phyloP scores from a whole-genome alignment of 2,113 vertebrate species.

The Antennarius striatus region DNA sequence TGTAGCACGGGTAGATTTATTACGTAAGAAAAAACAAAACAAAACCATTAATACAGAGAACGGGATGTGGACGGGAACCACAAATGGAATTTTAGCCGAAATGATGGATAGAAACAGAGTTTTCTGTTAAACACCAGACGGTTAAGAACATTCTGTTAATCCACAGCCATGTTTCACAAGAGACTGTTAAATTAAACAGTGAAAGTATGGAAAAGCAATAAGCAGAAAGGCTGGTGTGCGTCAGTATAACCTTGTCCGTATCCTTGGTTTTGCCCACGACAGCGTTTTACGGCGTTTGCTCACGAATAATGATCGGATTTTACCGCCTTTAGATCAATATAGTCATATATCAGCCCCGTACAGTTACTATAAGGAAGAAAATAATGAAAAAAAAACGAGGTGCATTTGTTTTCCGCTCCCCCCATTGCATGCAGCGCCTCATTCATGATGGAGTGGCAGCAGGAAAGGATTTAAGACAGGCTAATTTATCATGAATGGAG shows the following conservation, averaged over 20 bases:
- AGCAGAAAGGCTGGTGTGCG: neutral
- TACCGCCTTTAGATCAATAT: conserved; percentile 7
- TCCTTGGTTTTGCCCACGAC: neutral
- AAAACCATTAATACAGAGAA: neutral
- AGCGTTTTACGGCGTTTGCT: conserved; percentile 19
- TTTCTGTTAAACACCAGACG: neutral
- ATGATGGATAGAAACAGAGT: neutral
- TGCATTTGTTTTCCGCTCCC: neutral
- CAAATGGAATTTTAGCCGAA: no score
- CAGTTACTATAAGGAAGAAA: neutral
- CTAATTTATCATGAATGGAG: conserved; percentile 18
- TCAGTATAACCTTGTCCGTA: neutral
- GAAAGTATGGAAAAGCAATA: neutral
- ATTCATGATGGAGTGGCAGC: conserved; percentile 18
- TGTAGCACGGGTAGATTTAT: conserved; percentile 1
- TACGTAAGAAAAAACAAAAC: neutral
- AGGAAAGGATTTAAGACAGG: conserved; percentile 8
- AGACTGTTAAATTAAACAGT: neutral
- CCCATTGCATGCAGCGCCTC: neutral
- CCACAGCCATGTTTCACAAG: no score
- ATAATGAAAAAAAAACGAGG: neutral
- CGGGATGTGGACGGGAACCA: conserved; percentile 1
- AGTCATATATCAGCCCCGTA: neutral
- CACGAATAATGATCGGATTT: conserved; percentile 6
- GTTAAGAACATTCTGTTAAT: no score